Percentiles rank a stretch among this genome's conserved stretches.
phyloP scores from a whole-genome alignment of 2,797 vertebrate species.

The Sciurus vulgaris region DNA sequence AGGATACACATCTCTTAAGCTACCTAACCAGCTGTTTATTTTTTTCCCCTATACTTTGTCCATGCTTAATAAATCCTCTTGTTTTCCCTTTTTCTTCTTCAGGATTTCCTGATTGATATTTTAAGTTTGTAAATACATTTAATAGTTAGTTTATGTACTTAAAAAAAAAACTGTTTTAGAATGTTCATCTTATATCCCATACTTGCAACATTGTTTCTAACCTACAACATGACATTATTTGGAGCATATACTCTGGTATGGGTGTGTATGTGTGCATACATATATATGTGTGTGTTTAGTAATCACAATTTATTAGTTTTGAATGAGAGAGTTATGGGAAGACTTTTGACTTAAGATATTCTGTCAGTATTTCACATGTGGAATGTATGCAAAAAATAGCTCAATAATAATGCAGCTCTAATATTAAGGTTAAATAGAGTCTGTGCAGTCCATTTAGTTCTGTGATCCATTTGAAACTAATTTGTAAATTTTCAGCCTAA shows the following conservation, averaged over 20 bases:
- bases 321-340: neutral
- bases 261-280: neutral
- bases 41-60: neutral
- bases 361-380: neutral
- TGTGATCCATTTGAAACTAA: neutral
- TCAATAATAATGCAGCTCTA: neutral
- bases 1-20: neutral
- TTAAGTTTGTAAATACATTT: slow-evolving; percentile 9
- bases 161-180: neutral
- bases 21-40: neutral
- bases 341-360: neutral
- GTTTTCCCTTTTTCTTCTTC: neutral
- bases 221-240: neutral
- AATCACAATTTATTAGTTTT: neutral
- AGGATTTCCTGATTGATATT: slow-evolving; percentile 15
- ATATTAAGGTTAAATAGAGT: no score
- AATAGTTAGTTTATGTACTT: neutral
- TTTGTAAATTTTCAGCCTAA: neutral
- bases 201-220: neutral
- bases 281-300: no score
- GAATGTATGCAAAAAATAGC: neutral
- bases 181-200: neutral
- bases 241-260: neutral
- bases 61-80: neutral
- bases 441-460: neutral